Evolutionary conservation across 2,113 vertebrate species (phyloP), one percentile per base, ranked within the genome.

Genomic region (Pituophis catenifer): DNA sequence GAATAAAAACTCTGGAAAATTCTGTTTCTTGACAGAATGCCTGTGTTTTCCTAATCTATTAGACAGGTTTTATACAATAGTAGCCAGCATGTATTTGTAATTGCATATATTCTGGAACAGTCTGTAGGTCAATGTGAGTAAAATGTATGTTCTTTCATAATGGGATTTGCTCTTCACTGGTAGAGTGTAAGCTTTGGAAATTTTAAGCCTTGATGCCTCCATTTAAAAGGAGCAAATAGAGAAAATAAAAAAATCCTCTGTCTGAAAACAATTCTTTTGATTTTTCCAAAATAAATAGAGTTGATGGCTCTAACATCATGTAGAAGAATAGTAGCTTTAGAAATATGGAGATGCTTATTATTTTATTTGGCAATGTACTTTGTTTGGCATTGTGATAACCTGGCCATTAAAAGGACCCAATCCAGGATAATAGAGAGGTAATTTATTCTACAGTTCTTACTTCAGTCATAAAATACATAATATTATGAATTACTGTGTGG

Each of bases 1-100:
- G 91, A 93, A 94, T 95, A 91, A 90, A 95, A 96, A 96, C 96
- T 93, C 62, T 95, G 94, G 86, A 62, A 92, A 92, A 33, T 26
- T 90, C 86, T 33, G 0, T 3, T 10, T 91, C 48, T 88, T 70
- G 53, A 93, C 91, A 86, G 93, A 95, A 94, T 70, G 53, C 8
- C 11, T 44, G 62, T 91, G 48, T 88, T 90, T 5, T 86, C 89
- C 91, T 93, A 92, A 62, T 6, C 10, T 48, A 8, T 86, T 48
- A 33, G 44, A 33, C 8, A n/a, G 54, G 17, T n/a, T 93, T 58
- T 93, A 53, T 89, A 2, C 58, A 89, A 29, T 21, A 85, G 33
- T n/a, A 90, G 54, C 19, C 52, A 58, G 9, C 57, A 33, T 23
- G 48, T 57, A 6, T 58, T 17, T 33, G 52, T 52, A 87, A 38